Evolutionary conservation across 2,888 invertebrate genomes (phyloP).

Genomic region (Cephus runcator): DNA sequence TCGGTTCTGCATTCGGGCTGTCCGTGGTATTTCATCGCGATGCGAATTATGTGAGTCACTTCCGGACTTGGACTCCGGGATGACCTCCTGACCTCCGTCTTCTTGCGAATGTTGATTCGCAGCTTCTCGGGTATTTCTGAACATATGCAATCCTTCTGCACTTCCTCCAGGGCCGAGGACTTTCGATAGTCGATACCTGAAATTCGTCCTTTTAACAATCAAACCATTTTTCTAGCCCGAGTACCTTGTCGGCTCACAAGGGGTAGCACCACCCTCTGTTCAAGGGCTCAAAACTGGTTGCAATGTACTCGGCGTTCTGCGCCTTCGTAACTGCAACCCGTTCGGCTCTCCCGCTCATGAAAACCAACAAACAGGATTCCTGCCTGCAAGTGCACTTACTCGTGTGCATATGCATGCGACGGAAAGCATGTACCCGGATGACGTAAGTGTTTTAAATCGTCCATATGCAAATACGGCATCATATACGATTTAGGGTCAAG

Average conservation of each 20-base stretch:
- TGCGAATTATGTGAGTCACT: slow-evolving; percentile 57
- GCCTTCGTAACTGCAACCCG: neutral
- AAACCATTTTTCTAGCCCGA: neutral
- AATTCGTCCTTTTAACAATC: neutral
- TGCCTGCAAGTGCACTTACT: neutral
- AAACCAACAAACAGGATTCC: neutral
- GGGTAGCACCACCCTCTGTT: neutral
- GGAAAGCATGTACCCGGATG: neutral
- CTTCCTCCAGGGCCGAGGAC: slow-evolving; percentile 8
- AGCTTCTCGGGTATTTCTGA: slow-evolving; percentile 50
- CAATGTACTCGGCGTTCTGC: neutral
- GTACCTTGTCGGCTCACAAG: neutral
- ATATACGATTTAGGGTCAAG: neutral
- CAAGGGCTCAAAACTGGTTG: neutral
- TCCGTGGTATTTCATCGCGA: slow-evolving; percentile 57
- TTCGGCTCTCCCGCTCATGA: neutral
- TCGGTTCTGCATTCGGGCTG: slow-evolving; percentile 22
- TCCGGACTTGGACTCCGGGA: slow-evolving; percentile 53
- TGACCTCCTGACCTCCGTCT: slow-evolving; percentile 38
- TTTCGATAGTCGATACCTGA: neutral
- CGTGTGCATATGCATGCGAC: neutral
- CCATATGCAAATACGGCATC: neutral
- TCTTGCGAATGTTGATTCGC: slow-evolving; percentile 47
- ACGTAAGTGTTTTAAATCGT: neutral
- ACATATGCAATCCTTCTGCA: slow-evolving; percentile 47